These are phyloP conservation scores for Calycopis cecrops DNA, from an alignment of 1,140 invertebrate genomes.

Conservation along the genomic window DNA sequence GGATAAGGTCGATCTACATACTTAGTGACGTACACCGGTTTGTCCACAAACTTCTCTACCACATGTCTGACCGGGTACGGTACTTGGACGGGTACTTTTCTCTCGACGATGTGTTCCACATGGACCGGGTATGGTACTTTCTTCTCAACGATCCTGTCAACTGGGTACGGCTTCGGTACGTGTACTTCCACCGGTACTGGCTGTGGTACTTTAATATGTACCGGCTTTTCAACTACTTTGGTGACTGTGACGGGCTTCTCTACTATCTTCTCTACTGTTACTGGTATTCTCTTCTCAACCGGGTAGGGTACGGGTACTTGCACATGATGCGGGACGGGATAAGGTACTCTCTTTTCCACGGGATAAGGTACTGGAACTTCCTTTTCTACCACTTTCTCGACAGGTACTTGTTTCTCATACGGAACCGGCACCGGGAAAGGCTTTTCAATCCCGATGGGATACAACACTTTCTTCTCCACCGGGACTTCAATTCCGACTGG, in stretches of 20 bases:
- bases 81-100: constrained; percentile 66
- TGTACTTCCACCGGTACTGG: constrained; percentile 68
- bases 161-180: constrained; percentile 61
- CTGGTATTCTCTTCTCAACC: constrained; percentile 56
- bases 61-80: constrained; percentile 71
- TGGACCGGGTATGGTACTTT: constrained; percentile 74
- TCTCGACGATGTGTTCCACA: constrained; percentile 74
- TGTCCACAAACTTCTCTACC: constrained; percentile 72
- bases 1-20: constrained; percentile 71
- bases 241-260: constrained; percentile 76
- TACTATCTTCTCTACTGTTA: constrained; percentile 73
- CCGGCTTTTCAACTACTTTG: constrained; percentile 70
- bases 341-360: constrained; percentile 56
- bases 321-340: constrained; percentile 58
- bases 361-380: constrained; percentile 56
- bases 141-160: constrained; percentile 76
- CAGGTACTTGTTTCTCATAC: constrained; percentile 61
- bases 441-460: constrained; percentile 63
- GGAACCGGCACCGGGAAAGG: constrained; percentile 68
- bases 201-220: constrained; percentile 69
- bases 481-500: constrained; percentile 50
- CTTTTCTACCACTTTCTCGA: constrained; percentile 55
- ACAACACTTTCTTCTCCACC: constrained; percentile 56
- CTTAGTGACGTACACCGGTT: constrained; percentile 70
- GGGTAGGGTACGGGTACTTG: constrained; percentile 62